Conservation (phyloP, 2,888 invertebrate species). For the Nemurella pictetii region DNA sequence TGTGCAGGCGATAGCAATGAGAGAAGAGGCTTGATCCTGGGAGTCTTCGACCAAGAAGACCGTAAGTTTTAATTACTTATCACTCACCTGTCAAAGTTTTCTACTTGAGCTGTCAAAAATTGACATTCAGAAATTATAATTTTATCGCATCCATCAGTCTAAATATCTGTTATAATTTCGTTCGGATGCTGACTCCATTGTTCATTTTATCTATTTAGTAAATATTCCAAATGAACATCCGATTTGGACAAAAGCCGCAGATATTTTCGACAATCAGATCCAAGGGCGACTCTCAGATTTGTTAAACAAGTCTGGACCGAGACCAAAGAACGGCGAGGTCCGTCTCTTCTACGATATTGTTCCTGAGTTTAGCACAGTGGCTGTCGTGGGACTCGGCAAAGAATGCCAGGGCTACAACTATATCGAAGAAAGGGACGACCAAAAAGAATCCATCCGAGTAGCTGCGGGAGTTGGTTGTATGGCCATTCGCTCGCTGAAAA, state of each 20-base stretch:
- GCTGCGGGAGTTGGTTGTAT: constrained; percentile 66
- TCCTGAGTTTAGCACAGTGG: constrained; percentile 65
- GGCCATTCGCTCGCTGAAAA: constrained; percentile 58
- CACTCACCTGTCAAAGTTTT: too few species aligned
- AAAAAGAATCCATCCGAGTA: constrained; percentile 71
- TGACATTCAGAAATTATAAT: not conserved
- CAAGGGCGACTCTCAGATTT: not conserved
- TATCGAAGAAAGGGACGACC: constrained; percentile 72
- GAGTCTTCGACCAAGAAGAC: not conserved
- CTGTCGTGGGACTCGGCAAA: constrained; percentile 73
- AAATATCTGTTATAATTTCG: not conserved
- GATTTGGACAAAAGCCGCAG: not conserved
- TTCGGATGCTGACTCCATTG: not conserved
- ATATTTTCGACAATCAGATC: not conserved
- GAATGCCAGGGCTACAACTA: constrained; percentile 68
- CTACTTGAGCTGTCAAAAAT: not conserved
- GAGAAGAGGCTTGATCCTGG: not conserved
- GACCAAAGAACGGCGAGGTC: constrained; percentile 58
- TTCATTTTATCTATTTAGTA: not conserved
- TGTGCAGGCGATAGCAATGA: not conserved
- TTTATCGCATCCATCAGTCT: not conserved
- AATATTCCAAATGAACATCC: not conserved
- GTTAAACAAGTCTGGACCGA: constrained; percentile 48
- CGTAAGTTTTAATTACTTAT: not conserved
- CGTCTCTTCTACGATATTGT: constrained; percentile 69